phyloP scores from a whole-genome alignment of 2,113 vertebrate genomes.

The Trematocara nigrifrons region DNA sequence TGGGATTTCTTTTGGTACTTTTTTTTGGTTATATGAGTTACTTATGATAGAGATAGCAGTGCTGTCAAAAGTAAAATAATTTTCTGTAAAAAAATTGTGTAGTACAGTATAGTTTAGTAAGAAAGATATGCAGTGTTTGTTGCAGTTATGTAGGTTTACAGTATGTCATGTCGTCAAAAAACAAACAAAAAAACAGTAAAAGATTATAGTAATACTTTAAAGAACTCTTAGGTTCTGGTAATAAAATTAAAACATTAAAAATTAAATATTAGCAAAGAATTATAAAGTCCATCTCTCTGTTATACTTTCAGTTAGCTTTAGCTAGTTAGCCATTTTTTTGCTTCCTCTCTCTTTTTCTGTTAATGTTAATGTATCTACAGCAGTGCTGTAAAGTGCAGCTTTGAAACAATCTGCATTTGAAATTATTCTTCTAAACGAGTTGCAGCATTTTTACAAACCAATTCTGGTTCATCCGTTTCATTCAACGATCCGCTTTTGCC shows the following conservation, averaged over 20 bases:
- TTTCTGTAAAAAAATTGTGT: background rate
- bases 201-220: background rate
- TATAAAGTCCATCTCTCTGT: background rate
- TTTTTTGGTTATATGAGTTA: background rate
- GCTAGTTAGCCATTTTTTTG: background rate
- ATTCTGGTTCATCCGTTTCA: too few species aligned
- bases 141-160: background rate
- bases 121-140: background rate
- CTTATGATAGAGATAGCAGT: background rate
- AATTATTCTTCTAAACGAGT: background rate
- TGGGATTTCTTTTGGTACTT: background rate
- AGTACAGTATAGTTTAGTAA: background rate
- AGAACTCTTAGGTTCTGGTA: background rate
- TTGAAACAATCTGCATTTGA: background rate
- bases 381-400: background rate
- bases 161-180: background rate
- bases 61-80: background rate
- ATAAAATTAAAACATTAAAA: background rate
- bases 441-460: too few species aligned
- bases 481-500: too few species aligned
- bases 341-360: background rate
- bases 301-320: background rate
- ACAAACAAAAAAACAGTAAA: fast-evolving
- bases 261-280: background rate
- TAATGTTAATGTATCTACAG: background rate